phyloP scores from a whole-genome alignment of 2,797 vertebrate species.

The Carapus acus region DNA sequence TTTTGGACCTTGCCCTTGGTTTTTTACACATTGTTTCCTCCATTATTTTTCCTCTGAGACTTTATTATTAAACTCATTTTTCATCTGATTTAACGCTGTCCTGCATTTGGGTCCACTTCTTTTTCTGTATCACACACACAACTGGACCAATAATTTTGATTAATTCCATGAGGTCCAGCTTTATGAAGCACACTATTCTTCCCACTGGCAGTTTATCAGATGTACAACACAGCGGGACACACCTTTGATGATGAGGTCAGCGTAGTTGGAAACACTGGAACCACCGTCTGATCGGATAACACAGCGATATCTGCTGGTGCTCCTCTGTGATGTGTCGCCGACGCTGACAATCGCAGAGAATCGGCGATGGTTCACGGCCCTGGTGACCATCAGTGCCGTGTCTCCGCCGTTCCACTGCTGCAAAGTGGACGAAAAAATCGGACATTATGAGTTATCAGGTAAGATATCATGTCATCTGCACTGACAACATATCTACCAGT shows the following conservation, averaged over 20 bases:
- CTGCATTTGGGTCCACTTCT: no score
- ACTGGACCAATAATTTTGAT: no score
- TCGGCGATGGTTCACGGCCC: conserved; percentile 91
- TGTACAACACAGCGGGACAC: background rate
- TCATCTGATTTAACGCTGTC: no score
- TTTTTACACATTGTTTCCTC: no score
- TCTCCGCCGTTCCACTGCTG: conserved; percentile 97
- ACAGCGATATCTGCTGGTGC: conserved; percentile 89
- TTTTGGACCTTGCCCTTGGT: no score
- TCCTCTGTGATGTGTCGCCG: conserved; percentile 88
- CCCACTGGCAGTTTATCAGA: background rate
- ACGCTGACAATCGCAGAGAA: conserved; percentile 92
- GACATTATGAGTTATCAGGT: background rate
- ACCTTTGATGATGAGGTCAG: conserved; percentile 83
- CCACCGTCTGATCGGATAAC: conserved; percentile 92
- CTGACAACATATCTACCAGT: no score
- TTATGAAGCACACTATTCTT: background rate
- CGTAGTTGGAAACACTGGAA: conserved; percentile 93
- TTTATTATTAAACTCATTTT: no score
- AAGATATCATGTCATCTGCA: background rate
- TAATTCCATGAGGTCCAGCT: no score
- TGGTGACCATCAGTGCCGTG: conserved; percentile 90
- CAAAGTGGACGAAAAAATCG: background rate
- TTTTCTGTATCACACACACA: no score
- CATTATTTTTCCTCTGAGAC: no score